Evolutionary conservation across 2,888 invertebrate genomes (phyloP), one percentile per base, ranked within the genome.

Genomic region (Cremastinae sp.): DNA sequence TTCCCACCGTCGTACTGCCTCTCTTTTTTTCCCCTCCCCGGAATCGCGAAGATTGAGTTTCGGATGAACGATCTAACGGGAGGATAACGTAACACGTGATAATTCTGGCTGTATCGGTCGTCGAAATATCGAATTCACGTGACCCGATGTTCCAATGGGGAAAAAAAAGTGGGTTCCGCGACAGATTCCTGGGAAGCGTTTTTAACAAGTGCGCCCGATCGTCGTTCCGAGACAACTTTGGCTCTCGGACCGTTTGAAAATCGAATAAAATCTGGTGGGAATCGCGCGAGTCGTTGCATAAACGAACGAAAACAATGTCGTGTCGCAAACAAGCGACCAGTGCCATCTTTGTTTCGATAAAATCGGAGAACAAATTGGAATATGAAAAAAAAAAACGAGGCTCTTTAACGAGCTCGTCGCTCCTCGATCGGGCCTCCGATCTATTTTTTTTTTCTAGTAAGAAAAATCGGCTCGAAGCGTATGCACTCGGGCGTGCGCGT

Each of bases 211-310:
- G 28, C 28, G 2, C 28, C 28, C 2, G 28, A 28, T n/a, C n/a
- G n/a, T n/a, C n/a, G 28, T 28, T 5, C 28, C 5, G 28, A 28
- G 2, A 28, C 28, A 5, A 28, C 28, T 28, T 2, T 28, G 2
- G 28, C 5, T 28, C n/a, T n/a, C n/a, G n/a, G n/a, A n/a, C n/a
- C 28, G 28, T 28, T 28, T 28, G 5, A 43, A 43, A 20, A 10
- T 59, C 45, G 14, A 10, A 59, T 20, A 45, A 59, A 45, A 28
- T 45, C 45, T n/a, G 41, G n/a, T 45, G 45, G n/a, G n/a, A n/a
- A n/a, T 4, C 45, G 14, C 45, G 45, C n/a, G 5, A 10, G n/a
- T 14, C n/a, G 4, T 12, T 5, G 12, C 12, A 45, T 12, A 45
- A 12, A 12, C 10, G 14, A 12, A 45, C 45, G 14, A 45, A 28